Evolutionary conservation across 1,140 invertebrate species (phyloP), one percentile per base, ranked within the genome.

Genomic region (Dendrolimus punctatus): DNA sequence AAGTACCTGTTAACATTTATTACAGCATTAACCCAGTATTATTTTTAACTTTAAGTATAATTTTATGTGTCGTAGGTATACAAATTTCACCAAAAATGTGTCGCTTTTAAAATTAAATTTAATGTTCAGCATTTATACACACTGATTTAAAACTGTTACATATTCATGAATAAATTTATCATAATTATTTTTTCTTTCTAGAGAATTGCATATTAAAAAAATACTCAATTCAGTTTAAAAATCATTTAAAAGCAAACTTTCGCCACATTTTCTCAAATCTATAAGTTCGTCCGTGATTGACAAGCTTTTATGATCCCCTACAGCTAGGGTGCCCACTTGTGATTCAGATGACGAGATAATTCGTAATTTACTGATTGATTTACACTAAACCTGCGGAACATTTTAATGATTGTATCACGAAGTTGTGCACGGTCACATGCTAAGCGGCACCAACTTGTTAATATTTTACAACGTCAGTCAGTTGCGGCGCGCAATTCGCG

Each of bases 401-500:
- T 41, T 52, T 64, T 70, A 78, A 78, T 68, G 60, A 64, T 72
- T 72, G 64, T 62, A 75, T 80, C 71, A 76, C 66, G 76, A 76
- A 73, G 68, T 68, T 69, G 60, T 55, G 37, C 66, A 53, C 70
- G 71, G 77, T 85, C 81, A 85, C 81, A 85, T 85, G 81, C 58
- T 68, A 67, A 60, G 72, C 54, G 58, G 73, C 73, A 80, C 81
- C 79, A 82, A 85, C 76, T 72, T 78, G 48, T 65, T 64, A 55
- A 58, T 58, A 57, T 49, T 43, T 58, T 55, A 50, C 46, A 54
- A 62, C 46, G 56, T 69, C 71, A 80, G 78, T 85, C 67, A 64
- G 58, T 65, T 68, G 57, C 53, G 59, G 79, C 78, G 79, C 81
- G 79, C 62, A 44, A 53, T 50, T 58, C 73, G 81, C 79, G 79